phyloP scores from a whole-genome alignment of 2,888 invertebrate genomes.

The Chorisops tibialis region DNA sequence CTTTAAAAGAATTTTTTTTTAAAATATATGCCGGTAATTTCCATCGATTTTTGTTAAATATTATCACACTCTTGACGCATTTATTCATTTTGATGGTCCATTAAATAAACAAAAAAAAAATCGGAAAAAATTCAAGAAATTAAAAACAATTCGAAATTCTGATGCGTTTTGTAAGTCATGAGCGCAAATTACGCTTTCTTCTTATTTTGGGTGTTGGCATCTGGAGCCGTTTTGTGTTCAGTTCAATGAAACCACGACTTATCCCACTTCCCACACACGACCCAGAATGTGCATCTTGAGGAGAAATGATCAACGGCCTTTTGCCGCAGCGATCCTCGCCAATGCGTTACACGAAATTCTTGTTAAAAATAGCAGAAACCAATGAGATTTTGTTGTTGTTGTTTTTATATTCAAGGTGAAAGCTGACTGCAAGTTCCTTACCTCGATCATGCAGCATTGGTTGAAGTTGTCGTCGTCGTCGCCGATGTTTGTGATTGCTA shows the following conservation, averaged over 20 bases:
- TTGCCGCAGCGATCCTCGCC: background rate
- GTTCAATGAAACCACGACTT: slow-evolving; percentile 16
- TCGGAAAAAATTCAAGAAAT: no score
- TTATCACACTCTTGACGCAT: no score
- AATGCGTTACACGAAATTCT: no score
- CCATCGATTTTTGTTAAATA: no score
- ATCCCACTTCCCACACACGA: slow-evolving; percentile 6
- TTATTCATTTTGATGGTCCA: no score
- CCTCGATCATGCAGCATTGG: slow-evolving; percentile 43
- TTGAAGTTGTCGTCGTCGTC: slow-evolving; percentile 23
- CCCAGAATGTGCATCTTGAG: background rate
- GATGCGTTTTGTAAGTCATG: no score
- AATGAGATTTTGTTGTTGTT: slow-evolving; percentile 7
- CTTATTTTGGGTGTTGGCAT: background rate
- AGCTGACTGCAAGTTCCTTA: slow-evolving; percentile 38
- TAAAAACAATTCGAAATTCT: no score
- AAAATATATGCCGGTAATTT: no score
- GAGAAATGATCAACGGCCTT: slow-evolving; percentile 24
- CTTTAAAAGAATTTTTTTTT: no score
- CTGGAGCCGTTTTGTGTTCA: background rate
- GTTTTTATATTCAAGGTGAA: background rate
- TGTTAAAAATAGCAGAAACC: background rate
- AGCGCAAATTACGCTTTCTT: no score
- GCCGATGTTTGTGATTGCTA: background rate
- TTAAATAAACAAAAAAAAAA: no score